phyloP scores from a whole-genome alignment of 2,797 vertebrate species.

The Hafferia zeledoni region DNA sequence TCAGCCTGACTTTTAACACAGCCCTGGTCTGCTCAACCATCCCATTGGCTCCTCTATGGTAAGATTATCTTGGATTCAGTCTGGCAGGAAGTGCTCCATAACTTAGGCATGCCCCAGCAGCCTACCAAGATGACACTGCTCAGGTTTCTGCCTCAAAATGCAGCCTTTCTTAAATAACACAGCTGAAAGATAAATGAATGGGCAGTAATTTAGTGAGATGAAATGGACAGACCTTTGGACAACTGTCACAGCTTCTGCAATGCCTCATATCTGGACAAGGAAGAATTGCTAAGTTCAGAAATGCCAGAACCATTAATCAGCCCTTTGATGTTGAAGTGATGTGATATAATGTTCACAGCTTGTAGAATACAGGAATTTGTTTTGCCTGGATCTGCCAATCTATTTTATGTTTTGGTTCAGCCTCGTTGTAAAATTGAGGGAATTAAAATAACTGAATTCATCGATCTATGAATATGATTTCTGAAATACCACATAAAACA shows the following conservation, averaged over 20 bases:
- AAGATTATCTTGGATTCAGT: neutral
- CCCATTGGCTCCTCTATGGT: neutral
- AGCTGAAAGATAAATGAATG: conserved; percentile 19
- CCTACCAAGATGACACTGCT: neutral
- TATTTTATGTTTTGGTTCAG: neutral
- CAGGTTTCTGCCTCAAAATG: neutral
- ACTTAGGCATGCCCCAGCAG: neutral
- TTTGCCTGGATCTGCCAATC: neutral
- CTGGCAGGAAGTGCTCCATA: neutral
- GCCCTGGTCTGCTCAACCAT: neutral
- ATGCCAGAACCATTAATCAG: conserved; percentile 50
- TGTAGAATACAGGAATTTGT: conserved; percentile 26
- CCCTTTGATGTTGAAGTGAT: neutral
- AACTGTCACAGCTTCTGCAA: neutral
- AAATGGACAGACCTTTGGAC: neutral
- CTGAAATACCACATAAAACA: neutral
- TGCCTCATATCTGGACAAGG: neutral
- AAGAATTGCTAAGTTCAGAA: conserved; percentile 20
- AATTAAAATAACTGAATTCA: neutral
- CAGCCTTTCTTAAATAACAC: conserved; percentile 31
- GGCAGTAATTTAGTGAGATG: conserved; percentile 34
- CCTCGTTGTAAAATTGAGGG: neutral
- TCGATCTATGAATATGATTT: neutral
- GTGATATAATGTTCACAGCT: conserved; percentile 9
- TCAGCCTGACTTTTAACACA: neutral